Percentiles rank a stretch among this genome's conserved stretches.
Evolutionary conservation across 2,113 vertebrate genomes (phyloP).

Genomic region (Aramus guarauna): DNA sequence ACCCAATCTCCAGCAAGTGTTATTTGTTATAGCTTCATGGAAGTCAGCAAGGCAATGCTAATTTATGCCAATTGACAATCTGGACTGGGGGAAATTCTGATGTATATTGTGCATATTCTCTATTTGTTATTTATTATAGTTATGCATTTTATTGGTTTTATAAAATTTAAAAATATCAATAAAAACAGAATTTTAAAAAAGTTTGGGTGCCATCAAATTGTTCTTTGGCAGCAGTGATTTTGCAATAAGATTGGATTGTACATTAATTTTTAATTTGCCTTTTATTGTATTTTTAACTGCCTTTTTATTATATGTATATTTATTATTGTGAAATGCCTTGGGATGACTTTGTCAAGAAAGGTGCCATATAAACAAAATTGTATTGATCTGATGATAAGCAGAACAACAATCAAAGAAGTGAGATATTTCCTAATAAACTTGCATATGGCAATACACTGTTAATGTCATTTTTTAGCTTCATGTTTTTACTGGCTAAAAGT

Average conservation of each 20-base stretch:
- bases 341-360: slow-evolving; percentile 35
- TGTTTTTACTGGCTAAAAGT: slow-evolving; percentile 28
- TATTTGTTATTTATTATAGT: not conserved
- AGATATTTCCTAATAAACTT: slow-evolving; percentile 59
- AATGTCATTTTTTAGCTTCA: not conserved
- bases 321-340: slow-evolving; percentile 25
- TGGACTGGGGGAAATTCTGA: not conserved
- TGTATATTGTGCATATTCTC: not conserved
- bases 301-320: slow-evolving; percentile 55
- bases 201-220: not conserved
- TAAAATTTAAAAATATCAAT: slow-evolving; percentile 12
- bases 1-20: not conserved
- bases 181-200: not conserved
- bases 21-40: not conserved
- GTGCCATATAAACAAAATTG: slow-evolving; percentile 13
- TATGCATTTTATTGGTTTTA: not conserved
- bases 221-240: slow-evolving; percentile 14
- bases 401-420: slow-evolving; percentile 32
- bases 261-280: slow-evolving; percentile 26
- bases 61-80: not conserved
- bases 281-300: slow-evolving; percentile 50
- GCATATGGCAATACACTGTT: not conserved
- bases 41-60: not conserved
- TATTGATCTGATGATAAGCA: slow-evolving; percentile 55
- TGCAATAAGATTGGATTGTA: not conserved